A percentile compares a stretch with the other conserved stretches of the same genome.
These are phyloP conservation scores for Patella depressa DNA, from an alignment of 2,888 invertebrate species.

Conservation along the genomic window DNA sequence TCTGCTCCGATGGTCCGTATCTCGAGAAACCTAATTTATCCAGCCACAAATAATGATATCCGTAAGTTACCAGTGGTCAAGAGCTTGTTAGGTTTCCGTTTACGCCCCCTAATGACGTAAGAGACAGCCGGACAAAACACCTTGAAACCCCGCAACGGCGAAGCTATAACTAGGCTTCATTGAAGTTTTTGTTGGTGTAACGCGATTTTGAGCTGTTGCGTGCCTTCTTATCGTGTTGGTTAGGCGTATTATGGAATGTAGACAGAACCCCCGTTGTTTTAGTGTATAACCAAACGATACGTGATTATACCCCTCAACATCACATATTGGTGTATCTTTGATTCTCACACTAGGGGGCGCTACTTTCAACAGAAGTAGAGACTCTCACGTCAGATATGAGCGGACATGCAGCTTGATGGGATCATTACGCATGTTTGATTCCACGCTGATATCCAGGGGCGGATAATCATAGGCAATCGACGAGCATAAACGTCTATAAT, in stretches of 20 bases:
- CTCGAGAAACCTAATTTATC: constrained; percentile 7
- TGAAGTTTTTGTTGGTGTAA: no score
- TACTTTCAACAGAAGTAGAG: neutral
- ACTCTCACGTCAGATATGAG: neutral
- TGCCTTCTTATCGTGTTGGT: no score
- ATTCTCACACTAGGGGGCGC: constrained; percentile 5
- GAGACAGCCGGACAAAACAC: neutral
- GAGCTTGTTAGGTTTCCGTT: neutral
- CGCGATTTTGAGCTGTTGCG: no score
- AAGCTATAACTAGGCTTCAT: no score
- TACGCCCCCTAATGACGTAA: neutral
- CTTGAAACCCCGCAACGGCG: no score
- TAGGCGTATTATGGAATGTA: neutral
- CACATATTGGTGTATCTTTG: constrained; percentile 1
- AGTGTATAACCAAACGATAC: constrained; percentile 3
- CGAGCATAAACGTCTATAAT: neutral
- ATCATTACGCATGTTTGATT: constrained; percentile 8
- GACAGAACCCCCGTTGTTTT: neutral
- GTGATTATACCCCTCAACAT: neutral
- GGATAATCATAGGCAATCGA: neutral
- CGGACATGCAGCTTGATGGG: neutral
- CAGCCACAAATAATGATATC: constrained; percentile 1
- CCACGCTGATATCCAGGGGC: neutral
- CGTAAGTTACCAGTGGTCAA: neutral
- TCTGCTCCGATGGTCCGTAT: constrained; percentile 7